Conservation (phyloP, 2,797 vertebrate genomes). For the Antennarius maculatus region DNA sequence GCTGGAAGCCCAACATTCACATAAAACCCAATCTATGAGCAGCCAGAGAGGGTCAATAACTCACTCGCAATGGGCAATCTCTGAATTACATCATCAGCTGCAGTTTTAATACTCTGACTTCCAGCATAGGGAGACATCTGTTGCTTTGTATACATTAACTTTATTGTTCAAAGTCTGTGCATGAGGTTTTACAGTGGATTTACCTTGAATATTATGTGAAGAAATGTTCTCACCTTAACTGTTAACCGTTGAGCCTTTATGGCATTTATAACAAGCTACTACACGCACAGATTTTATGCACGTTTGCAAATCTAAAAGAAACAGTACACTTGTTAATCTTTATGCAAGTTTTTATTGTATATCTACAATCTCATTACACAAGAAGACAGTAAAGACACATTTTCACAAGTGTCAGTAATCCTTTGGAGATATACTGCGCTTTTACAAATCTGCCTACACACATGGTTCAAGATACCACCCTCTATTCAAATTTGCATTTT, state of each 20-base stretch:
- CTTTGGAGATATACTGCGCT: no score
- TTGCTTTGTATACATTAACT: conserved; percentile 43
- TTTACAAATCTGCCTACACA: no score
- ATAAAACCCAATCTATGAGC: conserved; percentile 53
- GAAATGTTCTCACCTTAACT: no score
- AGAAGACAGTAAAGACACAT: no score
- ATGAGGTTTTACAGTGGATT: background rate
- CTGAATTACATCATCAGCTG: conserved; percentile 58
- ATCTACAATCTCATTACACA: no score
- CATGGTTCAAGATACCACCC: no score
- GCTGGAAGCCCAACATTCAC: conserved; percentile 63
- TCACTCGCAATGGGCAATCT: conserved; percentile 63
- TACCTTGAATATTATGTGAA: conserved; percentile 5
- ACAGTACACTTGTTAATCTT: no score
- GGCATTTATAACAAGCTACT: background rate
- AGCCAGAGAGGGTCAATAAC: conserved; percentile 61
- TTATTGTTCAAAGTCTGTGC: conserved; percentile 7
- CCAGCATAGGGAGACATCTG: conserved; percentile 51
- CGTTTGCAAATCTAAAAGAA: no score
- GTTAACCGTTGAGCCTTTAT: no score
- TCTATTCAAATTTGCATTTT: no score
- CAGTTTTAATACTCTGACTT: conserved; percentile 61
- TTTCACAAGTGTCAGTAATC: no score
- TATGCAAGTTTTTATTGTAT: no score
- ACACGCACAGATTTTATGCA: background rate